Evolutionary conservation across 2,888 invertebrate species (phyloP).

Genomic region (Baronia brevicornis): DNA sequence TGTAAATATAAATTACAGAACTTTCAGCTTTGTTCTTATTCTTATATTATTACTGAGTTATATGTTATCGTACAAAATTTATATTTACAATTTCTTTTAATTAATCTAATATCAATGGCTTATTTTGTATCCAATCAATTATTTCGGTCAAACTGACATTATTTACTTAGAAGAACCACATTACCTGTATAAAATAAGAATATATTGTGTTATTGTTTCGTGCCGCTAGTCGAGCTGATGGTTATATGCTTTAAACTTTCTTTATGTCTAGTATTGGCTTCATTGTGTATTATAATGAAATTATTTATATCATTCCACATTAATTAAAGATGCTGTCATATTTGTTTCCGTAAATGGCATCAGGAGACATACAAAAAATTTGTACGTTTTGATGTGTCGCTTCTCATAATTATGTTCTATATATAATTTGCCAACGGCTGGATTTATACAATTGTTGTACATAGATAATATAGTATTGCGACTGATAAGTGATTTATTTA

Average conservation of each 20-base stretch:
- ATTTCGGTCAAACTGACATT: no score
- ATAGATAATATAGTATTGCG: constrained; percentile 70
- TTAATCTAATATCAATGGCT: neutral
- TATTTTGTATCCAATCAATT: constrained; percentile 10
- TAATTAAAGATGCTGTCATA: no score
- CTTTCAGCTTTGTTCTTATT: constrained; percentile 5
- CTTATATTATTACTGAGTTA: constrained; percentile 2
- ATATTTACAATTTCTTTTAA: neutral
- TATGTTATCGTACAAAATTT: neutral
- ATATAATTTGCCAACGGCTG: constrained; percentile 42
- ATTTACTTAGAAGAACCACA: no score
- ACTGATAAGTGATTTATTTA: constrained; percentile 74
- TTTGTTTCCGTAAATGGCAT: no score
- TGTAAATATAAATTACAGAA: constrained; percentile 16
- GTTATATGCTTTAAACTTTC: constrained; percentile 45
- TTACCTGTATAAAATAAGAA: constrained; percentile 8
- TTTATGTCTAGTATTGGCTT: constrained; percentile 41
- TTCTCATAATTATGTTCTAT: constrained; percentile 18
- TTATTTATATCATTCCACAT: constrained; percentile 51
- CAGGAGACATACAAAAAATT: constrained; percentile 21
- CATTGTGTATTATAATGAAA: constrained; percentile 40
- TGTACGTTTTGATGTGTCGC: constrained; percentile 31
- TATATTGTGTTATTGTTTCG: constrained; percentile 16
- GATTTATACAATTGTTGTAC: constrained; percentile 63
- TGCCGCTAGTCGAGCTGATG: constrained; percentile 28